Evolutionary conservation across 2,113 vertebrate genomes (phyloP).

Genomic region (Crocuta crocuta): DNA sequence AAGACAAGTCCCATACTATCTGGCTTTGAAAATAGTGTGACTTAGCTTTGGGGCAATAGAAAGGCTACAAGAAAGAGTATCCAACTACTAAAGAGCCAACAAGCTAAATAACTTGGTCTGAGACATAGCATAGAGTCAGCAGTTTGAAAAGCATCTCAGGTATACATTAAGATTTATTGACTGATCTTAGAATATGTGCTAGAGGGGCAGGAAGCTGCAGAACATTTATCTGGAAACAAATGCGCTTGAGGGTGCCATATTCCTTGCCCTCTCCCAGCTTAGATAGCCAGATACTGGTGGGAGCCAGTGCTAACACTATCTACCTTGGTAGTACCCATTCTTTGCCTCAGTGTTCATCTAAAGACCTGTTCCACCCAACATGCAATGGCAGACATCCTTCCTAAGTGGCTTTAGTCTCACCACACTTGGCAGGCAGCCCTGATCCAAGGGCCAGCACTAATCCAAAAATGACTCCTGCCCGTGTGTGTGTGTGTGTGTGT

Average conservation of each 20-base stretch:
- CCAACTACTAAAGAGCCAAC: not conserved
- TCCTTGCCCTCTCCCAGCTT: not conserved
- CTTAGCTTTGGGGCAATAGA: not conserved
- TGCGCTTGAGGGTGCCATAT: not conserved
- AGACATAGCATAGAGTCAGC: not conserved
- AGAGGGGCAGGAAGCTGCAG: not conserved
- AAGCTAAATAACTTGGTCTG: not conserved
- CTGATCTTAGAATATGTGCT: not conserved
- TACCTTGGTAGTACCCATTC: not conserved
- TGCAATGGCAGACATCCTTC: not conserved
- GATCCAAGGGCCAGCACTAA: not conserved
- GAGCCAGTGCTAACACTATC: not conserved
- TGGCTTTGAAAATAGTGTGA: not conserved
- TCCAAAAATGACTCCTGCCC: not conserved
- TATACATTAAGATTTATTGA: not conserved
- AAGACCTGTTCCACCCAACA: not conserved
- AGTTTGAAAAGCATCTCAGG: not conserved
- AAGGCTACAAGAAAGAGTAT: not conserved
- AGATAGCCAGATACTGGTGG: not conserved
- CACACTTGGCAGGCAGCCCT: not conserved
- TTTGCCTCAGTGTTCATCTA: not conserved
- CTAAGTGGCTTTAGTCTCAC: not conserved
- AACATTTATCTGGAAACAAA: not conserved
- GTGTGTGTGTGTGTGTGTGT: not conserved
- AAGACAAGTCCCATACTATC: not conserved